A percentile compares a stretch with the other conserved stretches of the same genome.
phyloP scores from a whole-genome alignment of 2,888 invertebrate genomes.

The Dyspetes luteomarginatus region DNA sequence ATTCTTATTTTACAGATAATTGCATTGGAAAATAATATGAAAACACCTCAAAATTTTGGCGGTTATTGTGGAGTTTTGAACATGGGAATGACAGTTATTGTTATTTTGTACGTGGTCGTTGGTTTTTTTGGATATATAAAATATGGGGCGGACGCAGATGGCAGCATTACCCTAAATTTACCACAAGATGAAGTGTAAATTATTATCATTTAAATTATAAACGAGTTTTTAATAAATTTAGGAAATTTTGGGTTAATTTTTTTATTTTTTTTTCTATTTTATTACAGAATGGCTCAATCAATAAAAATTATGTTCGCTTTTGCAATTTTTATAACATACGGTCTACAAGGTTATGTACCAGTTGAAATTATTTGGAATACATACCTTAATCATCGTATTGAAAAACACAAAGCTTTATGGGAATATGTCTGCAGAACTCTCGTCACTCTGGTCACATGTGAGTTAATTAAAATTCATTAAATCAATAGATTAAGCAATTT shows the following conservation, averaged over 20 bases:
- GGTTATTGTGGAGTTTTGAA: conserved; percentile 92
- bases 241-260: conserved; percentile 57
- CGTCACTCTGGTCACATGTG: conserved; percentile 87
- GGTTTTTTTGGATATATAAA: conserved; percentile 94
- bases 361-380: conserved; percentile 90
- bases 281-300: conserved; percentile 87
- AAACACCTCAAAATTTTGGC: conserved; percentile 91
- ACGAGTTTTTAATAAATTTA: conserved; percentile 63
- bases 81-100: conserved; percentile 91
- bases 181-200: conserved; percentile 86
- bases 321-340: conserved; percentile 92
- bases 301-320: conserved; percentile 87
- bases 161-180: conserved; percentile 93
- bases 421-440: conserved; percentile 85
- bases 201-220: conserved; percentile 12
- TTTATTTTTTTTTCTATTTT: conserved; percentile 49
- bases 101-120: conserved; percentile 89
- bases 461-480: conserved; percentile 78
- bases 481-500: no score
- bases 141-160: conserved; percentile 88
- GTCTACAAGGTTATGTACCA: conserved; percentile 95
- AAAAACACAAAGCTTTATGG: conserved; percentile 81
- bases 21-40: conserved; percentile 96
- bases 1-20: conserved; percentile 88
- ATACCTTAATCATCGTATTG: conserved; percentile 75